Evolutionary conservation across 2,113 vertebrate species (phyloP).

Genomic region (Psilopogon haemacephalus): DNA sequence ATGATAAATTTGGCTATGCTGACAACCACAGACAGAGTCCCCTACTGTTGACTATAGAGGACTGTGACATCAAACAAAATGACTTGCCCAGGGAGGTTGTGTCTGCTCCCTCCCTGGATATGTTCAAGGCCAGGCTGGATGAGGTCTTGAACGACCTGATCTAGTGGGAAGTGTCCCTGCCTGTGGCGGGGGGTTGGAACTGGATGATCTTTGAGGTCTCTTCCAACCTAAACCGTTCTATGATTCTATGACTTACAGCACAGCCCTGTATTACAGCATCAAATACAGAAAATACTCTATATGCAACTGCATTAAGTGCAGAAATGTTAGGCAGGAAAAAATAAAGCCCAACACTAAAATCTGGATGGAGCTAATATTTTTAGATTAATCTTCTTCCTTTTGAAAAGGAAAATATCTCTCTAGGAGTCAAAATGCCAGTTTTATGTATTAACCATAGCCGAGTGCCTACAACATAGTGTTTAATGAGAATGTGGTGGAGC

Average conservation of each 20-base stretch:
- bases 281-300: neutral
- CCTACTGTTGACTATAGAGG: neutral
- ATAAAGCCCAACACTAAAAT: neutral
- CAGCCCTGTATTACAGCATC: fast-evolving
- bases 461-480: neutral
- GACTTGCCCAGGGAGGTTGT: no score
- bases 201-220: no score
- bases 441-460: neutral
- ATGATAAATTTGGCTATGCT: neutral
- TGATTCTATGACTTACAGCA: neutral
- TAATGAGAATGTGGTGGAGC: neutral
- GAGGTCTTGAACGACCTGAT: no score
- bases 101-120: no score
- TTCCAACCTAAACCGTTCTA: no score
- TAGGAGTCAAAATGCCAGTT: neutral
- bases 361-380: neutral
- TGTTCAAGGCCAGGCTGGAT: no score
- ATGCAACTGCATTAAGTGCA: neutral
- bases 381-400: neutral
- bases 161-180: no score
- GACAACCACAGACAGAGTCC: neutral
- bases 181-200: no score
- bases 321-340: neutral
- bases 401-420: neutral
- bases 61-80: neutral